Evolutionary conservation across 2,888 invertebrate species (phyloP), one percentile per base, ranked within the genome.

Genomic region (Eubasilissa splendida): DNA sequence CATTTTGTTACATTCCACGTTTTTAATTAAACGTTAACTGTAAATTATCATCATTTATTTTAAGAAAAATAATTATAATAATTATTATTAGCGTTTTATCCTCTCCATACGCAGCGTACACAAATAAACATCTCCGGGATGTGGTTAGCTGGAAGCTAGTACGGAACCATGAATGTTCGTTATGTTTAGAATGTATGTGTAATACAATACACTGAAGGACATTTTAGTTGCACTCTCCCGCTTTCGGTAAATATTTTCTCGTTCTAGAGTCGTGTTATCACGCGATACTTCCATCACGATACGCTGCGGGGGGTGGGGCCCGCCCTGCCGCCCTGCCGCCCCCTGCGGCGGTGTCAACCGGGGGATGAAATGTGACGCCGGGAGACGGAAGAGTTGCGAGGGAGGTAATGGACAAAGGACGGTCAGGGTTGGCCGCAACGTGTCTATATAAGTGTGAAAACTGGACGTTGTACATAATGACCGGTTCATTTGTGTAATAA

Each of bases 341-440:
- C 53, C 76, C 68, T 7, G 22, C 22, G 22, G 22, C 1, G 22
- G 22, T 22, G 22, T 22, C 22, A 22, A 22, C 22, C 31, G 79
- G 74, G 58, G 60, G 76, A 77, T 66, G 68, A 52, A 70, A 70
- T 33, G 78, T 31, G 73, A 60, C 65, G 63, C 60, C 59, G 73
- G 63, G 12, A n/a, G 53, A n/a, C 53, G 73, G 73, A 73, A 59
- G 73, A 52, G 60, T 8, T 50, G 70, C 9, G 73, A 66, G 79
- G 71, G 71, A 73, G n/a, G 58, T 73, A 73, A 73, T 54, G 71
- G 71, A 56, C 71, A 7, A 14, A 14, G 70, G 66, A 42, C 50
- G 68, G 42, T 42, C 42, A 42, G 42, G 42, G 42, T 22, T 22
- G 22, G 22, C 22, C 22, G 22, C 22, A 22, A 22, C 22, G 42